A percentile compares a stretch with the other conserved stretches of the same genome.
phyloP scores from a whole-genome alignment of 2,113 vertebrate species.

The Semnornis frantzii region DNA sequence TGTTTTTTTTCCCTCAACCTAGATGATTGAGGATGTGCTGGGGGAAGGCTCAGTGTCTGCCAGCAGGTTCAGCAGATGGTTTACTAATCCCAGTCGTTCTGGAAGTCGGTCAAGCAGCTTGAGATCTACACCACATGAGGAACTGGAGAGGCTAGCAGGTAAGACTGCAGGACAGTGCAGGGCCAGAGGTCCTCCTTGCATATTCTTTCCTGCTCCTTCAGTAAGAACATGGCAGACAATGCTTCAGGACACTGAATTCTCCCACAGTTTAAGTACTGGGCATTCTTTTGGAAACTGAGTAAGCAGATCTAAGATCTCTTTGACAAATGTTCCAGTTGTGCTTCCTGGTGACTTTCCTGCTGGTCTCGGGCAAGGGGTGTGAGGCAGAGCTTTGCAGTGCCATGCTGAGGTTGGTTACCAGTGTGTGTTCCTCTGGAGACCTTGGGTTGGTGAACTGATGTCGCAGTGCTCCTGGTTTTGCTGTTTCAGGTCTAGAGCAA shows the following conservation, averaged over 20 bases:
- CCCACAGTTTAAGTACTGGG: neutral
- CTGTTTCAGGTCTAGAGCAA: slow-evolving; percentile 85
- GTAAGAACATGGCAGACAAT: neutral
- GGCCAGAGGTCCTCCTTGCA: neutral
- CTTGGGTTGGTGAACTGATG: slow-evolving; percentile 59
- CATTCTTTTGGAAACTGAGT: neutral
- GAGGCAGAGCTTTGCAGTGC: neutral
- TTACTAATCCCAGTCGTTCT: slow-evolving; percentile 91
- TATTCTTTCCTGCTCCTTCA: neutral
- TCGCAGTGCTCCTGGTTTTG: slow-evolving; percentile 71
- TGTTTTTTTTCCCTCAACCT: neutral
- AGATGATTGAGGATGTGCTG: slow-evolving; percentile 99
- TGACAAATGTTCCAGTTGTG: neutral
- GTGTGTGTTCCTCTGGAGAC: slow-evolving; percentile 27
- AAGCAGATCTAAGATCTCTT: neutral
- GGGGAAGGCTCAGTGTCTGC: slow-evolving; percentile 91
- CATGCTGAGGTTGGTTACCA: neutral
- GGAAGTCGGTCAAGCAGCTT: slow-evolving; percentile 94
- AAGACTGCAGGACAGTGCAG: neutral
- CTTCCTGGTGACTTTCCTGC: neutral
- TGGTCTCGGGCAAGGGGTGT: slow-evolving; percentile 9
- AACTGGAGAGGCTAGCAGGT: slow-evolving; percentile 95
- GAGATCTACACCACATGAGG: slow-evolving; percentile 95
- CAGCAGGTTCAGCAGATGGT: slow-evolving; percentile 96
- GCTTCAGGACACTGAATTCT: neutral